These are phyloP conservation scores for Artibeus lituratus DNA, from an alignment of 2,797 vertebrate species.

Conservation along the genomic window DNA sequence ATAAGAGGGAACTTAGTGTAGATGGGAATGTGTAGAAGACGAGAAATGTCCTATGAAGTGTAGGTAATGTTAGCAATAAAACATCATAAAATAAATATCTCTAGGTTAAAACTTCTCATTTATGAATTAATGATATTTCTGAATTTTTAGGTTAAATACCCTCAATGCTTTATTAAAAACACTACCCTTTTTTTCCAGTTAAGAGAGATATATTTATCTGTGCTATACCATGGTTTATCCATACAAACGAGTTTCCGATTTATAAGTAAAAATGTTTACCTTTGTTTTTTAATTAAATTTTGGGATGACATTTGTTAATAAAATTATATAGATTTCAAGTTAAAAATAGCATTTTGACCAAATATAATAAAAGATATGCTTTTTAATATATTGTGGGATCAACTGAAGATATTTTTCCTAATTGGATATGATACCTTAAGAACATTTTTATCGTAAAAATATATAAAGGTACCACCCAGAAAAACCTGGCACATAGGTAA, in stretches of 20 bases:
- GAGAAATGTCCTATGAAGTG: not conserved
- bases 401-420: not conserved
- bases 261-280: not conserved
- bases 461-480: not conserved
- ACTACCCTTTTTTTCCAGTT: not conserved
- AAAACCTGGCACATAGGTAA: not conserved
- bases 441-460: conserved; percentile 36
- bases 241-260: not conserved
- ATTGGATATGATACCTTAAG: not conserved
- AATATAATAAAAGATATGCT: not conserved
- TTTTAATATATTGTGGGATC: not conserved
- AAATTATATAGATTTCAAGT: too few relatives aligned
- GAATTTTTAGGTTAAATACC: not conserved
- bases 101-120: not conserved
- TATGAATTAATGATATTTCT: not conserved
- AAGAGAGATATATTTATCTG: not conserved
- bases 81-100: not conserved
- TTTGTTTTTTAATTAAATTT: not conserved
- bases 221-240: not conserved
- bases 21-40: not conserved
- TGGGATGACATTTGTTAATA: not conserved
- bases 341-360: not conserved
- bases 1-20: not conserved
- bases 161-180: conserved; percentile 5
- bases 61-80: not conserved